Base-by-base conservation (phyloP, 2,888 invertebrate species). In the Gymnocheta viridis region DNA sequence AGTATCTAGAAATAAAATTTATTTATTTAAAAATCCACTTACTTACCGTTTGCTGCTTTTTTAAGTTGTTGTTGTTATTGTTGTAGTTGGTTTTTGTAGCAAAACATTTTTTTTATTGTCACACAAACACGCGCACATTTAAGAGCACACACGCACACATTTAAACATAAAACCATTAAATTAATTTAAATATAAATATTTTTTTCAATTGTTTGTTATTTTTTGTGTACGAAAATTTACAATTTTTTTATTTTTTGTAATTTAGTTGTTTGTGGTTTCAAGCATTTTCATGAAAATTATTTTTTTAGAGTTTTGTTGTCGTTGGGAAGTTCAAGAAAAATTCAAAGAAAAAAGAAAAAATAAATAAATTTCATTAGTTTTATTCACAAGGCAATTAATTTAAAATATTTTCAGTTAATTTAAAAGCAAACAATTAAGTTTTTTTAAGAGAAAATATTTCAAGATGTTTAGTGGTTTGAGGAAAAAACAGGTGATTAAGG, bases 1-100 rank as follows among this genome's bases (percentile, higher is more conserved):
- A n/a, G n/a, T n/a, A n/a, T n/a, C n/a, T n/a, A n/a, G n/a, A n/a
- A n/a, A n/a, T n/a, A 6, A 47, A 47, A n/a, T 49, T 49, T 4
- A 49, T 10, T 12, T 22, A 10, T n/a, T n/a, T 22, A 49, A 38
- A 62, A 72, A 78, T 66, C 12, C 24, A 62, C 64, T 78, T 74
- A 82, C 85, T 85, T 82, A 85, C 85, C 85, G 85, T 74, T 6
- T 79, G 85, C 85, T 85, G 84, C 62, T 72, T 72, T 38, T 47
- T 67, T 14, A 6, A n/a, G n/a, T n/a, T n/a, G 17, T 29, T 49
- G 47, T 60, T 67, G 49, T 38, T 32, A n/a, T 80, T 66, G 64
- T 62, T 54, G 38, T 47, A 51, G 17, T 38, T 27, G 27, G 14
- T 56, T 47, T 56, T 73, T 66, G 38, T 27, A 54, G 32, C 54